A percentile compares a stretch with the other conserved stretches of the same genome.
These are phyloP conservation scores for Bolinopsis microptera DNA, from an alignment of 37 sponge, comb jelly and placozoan genomes.

Conservation along the genomic window DNA sequence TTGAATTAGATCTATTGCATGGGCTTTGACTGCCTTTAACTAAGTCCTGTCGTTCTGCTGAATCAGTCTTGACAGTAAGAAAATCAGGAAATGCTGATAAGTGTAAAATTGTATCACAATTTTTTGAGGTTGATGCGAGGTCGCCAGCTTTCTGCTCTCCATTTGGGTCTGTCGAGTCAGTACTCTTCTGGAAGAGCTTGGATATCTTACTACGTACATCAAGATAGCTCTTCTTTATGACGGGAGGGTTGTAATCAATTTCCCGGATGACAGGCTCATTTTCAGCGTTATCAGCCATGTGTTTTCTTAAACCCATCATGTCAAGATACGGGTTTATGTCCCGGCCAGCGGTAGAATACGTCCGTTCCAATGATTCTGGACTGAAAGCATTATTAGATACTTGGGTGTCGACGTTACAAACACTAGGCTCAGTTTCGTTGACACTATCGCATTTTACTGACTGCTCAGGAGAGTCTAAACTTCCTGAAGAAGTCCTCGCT, in stretches of 20 bases:
- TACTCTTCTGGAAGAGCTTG: not conserved
- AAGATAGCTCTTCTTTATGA: not conserved
- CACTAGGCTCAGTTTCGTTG: not conserved
- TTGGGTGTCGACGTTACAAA: not conserved
- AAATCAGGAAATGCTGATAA: too few relatives aligned
- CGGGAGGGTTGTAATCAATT: not conserved
- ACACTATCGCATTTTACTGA: not conserved
- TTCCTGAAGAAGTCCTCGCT: not conserved
- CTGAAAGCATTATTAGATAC: not conserved
- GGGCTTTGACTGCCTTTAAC: too few relatives aligned
- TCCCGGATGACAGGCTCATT: not conserved
- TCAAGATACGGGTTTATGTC: slow-evolving; percentile 8
- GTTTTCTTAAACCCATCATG: not conserved
- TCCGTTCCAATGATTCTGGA: not conserved
- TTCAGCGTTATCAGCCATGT: not conserved
- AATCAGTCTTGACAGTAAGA: too few relatives aligned
- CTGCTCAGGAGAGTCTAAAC: not conserved
- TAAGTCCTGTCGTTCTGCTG: too few relatives aligned
- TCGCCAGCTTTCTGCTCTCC: too few relatives aligned
- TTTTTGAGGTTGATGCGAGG: too few relatives aligned
- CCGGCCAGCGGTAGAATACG: not conserved
- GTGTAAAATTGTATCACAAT: too few relatives aligned
- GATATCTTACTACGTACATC: not conserved
- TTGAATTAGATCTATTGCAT: too few relatives aligned
- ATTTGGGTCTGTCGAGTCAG: too few relatives aligned